phyloP scores from a whole-genome alignment of 2,113 vertebrate genomes.

The Microcebus griseorufus region DNA sequence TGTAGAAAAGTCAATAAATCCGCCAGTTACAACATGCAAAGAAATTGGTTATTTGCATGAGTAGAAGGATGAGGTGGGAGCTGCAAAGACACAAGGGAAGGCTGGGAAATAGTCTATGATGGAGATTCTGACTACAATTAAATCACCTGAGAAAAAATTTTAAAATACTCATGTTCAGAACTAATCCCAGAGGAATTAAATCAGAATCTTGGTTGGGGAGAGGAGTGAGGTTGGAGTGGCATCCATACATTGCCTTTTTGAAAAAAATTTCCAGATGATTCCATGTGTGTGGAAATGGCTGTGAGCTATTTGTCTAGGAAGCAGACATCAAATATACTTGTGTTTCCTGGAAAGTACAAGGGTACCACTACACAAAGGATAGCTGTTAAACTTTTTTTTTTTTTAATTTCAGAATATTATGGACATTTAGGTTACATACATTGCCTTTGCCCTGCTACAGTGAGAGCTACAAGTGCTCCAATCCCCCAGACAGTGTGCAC shows the following conservation, averaged over 20 bases:
- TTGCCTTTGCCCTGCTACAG: no score
- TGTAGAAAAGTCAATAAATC: neutral
- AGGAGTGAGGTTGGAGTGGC: neutral
- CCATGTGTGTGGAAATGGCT: neutral
- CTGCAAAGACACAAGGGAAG: neutral
- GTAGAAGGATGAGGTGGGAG: neutral
- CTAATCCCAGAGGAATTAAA: neutral
- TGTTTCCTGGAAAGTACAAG: neutral
- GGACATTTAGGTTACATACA: no score
- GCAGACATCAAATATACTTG: neutral
- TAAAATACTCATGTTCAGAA: neutral
- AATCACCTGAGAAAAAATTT: neutral
- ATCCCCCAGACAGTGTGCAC: no score
- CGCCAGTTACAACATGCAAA: neutral
- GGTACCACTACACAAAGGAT: no score
- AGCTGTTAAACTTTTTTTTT: no score
- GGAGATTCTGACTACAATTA: accelerated
- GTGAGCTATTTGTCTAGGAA: neutral
- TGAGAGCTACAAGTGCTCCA: no score
- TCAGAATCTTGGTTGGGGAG: neutral
- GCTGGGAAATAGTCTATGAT: accelerated
- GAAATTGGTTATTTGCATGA: neutral
- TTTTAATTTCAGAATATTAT: no score
- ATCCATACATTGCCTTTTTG: neutral
- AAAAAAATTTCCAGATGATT: neutral